Conservation (phyloP, 2,113 vertebrate genomes). For the Platysternon megacephalum region DNA sequence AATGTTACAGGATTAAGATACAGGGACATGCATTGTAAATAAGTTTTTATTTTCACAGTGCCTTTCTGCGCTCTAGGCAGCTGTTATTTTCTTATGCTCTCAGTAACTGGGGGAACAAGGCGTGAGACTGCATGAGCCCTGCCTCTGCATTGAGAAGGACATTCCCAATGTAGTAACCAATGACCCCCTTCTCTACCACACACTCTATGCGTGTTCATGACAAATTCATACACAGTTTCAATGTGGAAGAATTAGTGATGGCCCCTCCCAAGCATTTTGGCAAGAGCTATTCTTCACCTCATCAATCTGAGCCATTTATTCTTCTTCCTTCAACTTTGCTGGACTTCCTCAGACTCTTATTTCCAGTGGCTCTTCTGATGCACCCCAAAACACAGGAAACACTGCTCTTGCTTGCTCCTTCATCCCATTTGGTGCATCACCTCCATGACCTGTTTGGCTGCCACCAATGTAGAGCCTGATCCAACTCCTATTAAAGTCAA, state of each 20-base stretch:
- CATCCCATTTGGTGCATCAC: background rate
- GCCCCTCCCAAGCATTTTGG: background rate
- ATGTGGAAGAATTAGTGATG: background rate
- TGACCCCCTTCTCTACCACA: background rate
- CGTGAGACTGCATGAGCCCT: background rate
- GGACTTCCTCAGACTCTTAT: background rate
- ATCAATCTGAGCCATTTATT: background rate
- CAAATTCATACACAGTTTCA: background rate
- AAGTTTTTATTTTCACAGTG: background rate
- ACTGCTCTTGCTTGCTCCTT: background rate
- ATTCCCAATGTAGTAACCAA: background rate
- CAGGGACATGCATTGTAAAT: background rate
- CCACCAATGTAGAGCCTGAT: background rate
- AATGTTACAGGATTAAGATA: background rate
- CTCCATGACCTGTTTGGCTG: slow-evolving; percentile 28
- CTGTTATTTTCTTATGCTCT: background rate
- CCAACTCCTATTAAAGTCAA: background rate
- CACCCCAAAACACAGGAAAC: background rate
- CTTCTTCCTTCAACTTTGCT: rapidly evolving
- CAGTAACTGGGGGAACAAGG: background rate
- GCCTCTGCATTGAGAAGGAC: background rate
- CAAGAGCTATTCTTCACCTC: background rate
- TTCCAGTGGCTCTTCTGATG: background rate
- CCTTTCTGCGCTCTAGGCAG: background rate
- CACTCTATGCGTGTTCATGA: background rate